Evolutionary conservation across 1,140 invertebrate species (phyloP), one percentile per base, ranked within the genome.

Genomic region (Neelides sp.): DNA sequence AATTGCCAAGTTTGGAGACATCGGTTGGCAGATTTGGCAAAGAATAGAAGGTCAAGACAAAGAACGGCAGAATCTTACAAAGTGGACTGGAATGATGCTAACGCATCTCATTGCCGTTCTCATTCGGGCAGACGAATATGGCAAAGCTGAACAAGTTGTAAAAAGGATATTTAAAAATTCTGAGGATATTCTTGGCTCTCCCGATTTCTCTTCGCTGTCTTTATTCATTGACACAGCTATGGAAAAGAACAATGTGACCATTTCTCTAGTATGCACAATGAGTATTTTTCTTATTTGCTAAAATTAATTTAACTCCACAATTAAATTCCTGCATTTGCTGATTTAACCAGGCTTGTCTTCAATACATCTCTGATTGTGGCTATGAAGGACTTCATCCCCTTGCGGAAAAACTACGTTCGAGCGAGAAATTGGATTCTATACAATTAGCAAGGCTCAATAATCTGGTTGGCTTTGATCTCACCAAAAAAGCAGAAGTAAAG

Each of bases 71-170:
- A 50, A 41, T 26, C 19, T 12, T 49, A 62, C 66, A 36, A 73
- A 69, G 27, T 75, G 76, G 64, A 74, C 74, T 23, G 76, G 75
- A 3, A 65, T 69, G 52, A 73, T 77, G 65, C 58, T 78, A 10
- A 73, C 75, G 12, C 69, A 76, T 57, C 67, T 78, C 15, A 64
- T 78, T 27, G 64, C 61, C 0, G 30, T 77, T 10, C 62, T 69
- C 13, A 61, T 74, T 7, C 65, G 69, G 48, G 66, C 66, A 43
- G 64, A 64, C n/a, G 62, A 70, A 48, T 72, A 71, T 47, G 63
- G 70, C n/a, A 69, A 72, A 47, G 73, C 74, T 8, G 61, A 45
- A 19, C 59, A 63, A 32, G 64, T 77, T 3, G 68, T 78, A 43
- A 61, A 67, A 3, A 73, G 73, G 62, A 64, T 78, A 19, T 62